Conservation (phyloP, 37 sponge, comb jelly and placozoan species). For the Spongilla lacustris region DNA sequence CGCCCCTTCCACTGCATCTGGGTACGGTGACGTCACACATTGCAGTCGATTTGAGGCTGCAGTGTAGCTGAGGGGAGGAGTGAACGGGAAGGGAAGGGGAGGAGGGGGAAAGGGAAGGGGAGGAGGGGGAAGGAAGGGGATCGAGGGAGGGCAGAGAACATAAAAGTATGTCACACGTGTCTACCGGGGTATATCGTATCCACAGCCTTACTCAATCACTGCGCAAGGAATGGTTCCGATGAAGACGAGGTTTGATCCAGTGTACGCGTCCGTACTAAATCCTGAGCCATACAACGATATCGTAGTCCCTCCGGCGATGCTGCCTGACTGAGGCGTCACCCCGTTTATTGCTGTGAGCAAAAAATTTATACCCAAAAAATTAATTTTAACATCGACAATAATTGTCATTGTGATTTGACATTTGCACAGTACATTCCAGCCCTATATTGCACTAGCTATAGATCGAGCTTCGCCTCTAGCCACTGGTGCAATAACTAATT, state of each 20-base stretch:
- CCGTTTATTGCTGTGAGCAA: slow-evolving; percentile 10
- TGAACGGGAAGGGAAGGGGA: not conserved
- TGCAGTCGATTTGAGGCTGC: not conserved
- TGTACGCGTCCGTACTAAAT: slow-evolving; percentile 60
- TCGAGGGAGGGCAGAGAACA: no score
- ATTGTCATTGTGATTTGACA: no score
- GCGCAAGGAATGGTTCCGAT: slow-evolving; percentile 55
- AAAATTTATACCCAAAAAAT: not conserved
- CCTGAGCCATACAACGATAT: slow-evolving; percentile 60
- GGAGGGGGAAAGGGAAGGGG: not conserved
- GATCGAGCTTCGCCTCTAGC: no score
- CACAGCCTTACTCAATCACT: slow-evolving; percentile 40
- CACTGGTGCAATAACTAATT: no score
- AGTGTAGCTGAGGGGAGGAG: slow-evolving; percentile 33
- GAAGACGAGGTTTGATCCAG: slow-evolving; percentile 36
- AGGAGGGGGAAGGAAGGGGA: not conserved
- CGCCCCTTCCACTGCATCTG: slow-evolving; percentile 35
- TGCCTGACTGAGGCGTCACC: slow-evolving; percentile 51
- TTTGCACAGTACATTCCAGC: no score
- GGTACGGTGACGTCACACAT: slow-evolving; percentile 53
- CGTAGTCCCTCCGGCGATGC: slow-evolving; percentile 71
- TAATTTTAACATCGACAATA: not conserved
- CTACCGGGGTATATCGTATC: not conserved
- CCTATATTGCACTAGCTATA: no score
- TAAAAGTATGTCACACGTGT: no score